Evolutionary conservation across 2,888 invertebrate species (phyloP), one percentile per base, ranked within the genome.

Genomic region (Caenorhabditis panamensis): DNA sequence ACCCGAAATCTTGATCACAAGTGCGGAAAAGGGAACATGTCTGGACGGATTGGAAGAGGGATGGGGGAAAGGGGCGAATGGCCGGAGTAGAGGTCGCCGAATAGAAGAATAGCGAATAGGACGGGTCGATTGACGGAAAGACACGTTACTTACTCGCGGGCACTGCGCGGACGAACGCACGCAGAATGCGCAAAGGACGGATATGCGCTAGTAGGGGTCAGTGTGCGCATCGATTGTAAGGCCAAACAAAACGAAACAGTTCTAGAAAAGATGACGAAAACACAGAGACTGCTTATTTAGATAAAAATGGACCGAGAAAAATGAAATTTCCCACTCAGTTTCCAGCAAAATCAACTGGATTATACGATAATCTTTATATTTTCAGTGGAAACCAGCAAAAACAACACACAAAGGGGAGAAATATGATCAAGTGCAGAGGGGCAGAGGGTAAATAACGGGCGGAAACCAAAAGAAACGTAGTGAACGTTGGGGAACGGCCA

Each of bases 151-250:
- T 31, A 31, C 31, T 31, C 4, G 31, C 4, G 31, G 63, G 26
- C 9, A 26, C 18, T 51, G 56, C 58, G 49, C 58, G 58, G 22
- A 31, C 9, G 31, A 31, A 31, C 31, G 47, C 47, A 49, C 31
- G n/a, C 3, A 16, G 47, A 13, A 44, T 58, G 67, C 58, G 67
- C 69, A 59, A 69, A 31, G 36, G 11, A 16, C 13, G 41, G 41
- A 22, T 41, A 41, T 49, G 67, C 58, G 67, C 69, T 49, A 69
- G 69, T 22, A 41, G 37, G 16, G 49, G 47, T 6, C 47, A 4
- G 18, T 47, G 47, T 47, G 47, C 47, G 47, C 18, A 16, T 3
- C 2, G 41, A 16, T 13, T 2, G 41, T 16, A 41, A 9, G 9
- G 41, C 2, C 5, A 41, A 3, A 16, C 41, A 41, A 41, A 6